Evolutionary conservation across 2,888 invertebrate genomes (phyloP).

Genomic region (Ypsolopha scabrella): DNA sequence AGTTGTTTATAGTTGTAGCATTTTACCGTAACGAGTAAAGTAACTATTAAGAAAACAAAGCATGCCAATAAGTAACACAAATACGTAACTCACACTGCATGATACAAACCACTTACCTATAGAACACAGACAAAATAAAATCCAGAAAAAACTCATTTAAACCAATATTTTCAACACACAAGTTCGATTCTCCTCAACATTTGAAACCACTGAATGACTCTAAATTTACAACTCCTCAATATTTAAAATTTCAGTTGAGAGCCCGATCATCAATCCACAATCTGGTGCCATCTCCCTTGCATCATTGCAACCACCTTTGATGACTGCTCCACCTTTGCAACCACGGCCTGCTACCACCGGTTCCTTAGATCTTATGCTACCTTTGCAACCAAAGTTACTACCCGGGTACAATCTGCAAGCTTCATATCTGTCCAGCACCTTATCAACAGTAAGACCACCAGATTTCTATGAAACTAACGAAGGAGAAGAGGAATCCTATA

Average conservation of each 20-base stretch:
- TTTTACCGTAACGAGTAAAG: too few relatives aligned
- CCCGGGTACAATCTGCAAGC: constrained; percentile 67
- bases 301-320: constrained; percentile 61
- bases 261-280: constrained; percentile 59
- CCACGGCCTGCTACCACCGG: constrained; percentile 79
- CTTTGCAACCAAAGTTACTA: constrained; percentile 78
- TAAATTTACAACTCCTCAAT: too few relatives aligned
- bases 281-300: constrained; percentile 61
- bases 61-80: too few relatives aligned
- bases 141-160: too few relatives aligned
- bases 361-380: constrained; percentile 76
- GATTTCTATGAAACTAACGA: constrained; percentile 19
- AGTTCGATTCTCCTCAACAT: too few relatives aligned
- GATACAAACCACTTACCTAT: too few relatives aligned
- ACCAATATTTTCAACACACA: too few relatives aligned
- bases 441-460: constrained; percentile 61
- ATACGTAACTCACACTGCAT: too few relatives aligned
- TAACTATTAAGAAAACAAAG: too few relatives aligned
- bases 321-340: constrained; percentile 73
- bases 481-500: constrained; percentile 29
- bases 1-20: too few relatives aligned
- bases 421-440: constrained; percentile 59
- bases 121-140: too few relatives aligned
- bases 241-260: constrained; percentile 57
- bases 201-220: too few relatives aligned